Evolutionary conservation across 2,113 vertebrate species (phyloP), one percentile per base, ranked within the genome.

Genomic region (Pterocles burchelli): DNA sequence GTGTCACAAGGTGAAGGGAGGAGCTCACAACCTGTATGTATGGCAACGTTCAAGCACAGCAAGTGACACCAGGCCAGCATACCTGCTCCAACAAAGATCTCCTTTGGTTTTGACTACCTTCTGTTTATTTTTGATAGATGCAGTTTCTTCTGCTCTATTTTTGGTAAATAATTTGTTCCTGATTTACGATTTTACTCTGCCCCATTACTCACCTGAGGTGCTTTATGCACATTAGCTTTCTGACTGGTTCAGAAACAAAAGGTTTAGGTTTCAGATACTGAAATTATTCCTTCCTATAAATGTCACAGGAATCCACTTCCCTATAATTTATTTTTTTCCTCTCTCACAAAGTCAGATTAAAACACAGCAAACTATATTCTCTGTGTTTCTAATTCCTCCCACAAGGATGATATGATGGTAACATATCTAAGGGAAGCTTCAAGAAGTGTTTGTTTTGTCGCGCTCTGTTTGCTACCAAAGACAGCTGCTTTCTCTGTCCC

Each of bases 401-500:
- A 57, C 55, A 94, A 96, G 82, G 38, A 88, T 79, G 91, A 92
- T 78, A 86, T 92, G 85, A 95, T 19, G 51, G 93, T 77, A 88
- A 74, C 11, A 0, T 54, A 67, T 68, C 88, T 95, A 94, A 91
- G 66, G 61, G 90, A 94, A 93, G 62, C 93, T 89, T 96, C 82
- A 90, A 93, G 80, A 95, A 95, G 63, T 55, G 55, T 41, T 95
- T 96, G 88, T 96, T 97, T 94, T 95, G 66, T 92, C 17, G 0
- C 73, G 83, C 93, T 97, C 66, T 83, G 75, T 91, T 97, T 96
- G 96, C 92, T 96, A 95, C 96, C 89, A 95, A 96, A 98, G 92
- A 93, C 97, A 98, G 97, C 96, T 97, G 96, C 91, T 93, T 96
- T 96, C 94, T 96, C 68, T 55, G 86, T 63, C 83, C 96, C 93